These are phyloP conservation scores for Haemorhous mexicanus DNA, from an alignment of 2,113 vertebrate genomes.

Conservation along the genomic window DNA sequence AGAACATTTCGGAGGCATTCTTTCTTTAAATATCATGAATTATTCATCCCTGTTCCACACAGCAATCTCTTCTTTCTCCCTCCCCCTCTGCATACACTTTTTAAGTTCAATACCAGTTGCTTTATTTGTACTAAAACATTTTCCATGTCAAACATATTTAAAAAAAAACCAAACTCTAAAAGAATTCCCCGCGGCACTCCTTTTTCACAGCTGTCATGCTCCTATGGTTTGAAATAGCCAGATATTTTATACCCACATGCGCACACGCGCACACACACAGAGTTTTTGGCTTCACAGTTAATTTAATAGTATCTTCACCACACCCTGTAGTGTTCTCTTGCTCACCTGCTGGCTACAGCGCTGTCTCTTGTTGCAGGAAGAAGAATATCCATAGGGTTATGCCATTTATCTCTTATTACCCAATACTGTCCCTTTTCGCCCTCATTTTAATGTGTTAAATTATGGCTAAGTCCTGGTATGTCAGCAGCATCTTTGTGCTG, in stretches of 20 bases:
- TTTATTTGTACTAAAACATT: constrained; percentile 98
- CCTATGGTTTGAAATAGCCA: constrained; percentile 84
- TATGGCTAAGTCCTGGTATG: constrained; percentile 23
- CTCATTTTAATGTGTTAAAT: constrained; percentile 11
- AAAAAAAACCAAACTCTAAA: constrained; percentile 81
- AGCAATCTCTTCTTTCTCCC: constrained; percentile 70
- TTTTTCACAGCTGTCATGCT: constrained; percentile 94
- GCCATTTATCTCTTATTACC: constrained; percentile 16
- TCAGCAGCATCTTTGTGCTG: constrained; percentile 2
- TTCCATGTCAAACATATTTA: constrained; percentile 89
- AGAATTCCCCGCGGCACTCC: constrained; percentile 89
- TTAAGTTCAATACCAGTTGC: constrained; percentile 90
- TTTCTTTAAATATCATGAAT: constrained; percentile 93
- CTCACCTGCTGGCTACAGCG: constrained; percentile 82
- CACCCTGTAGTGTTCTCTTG: constrained; percentile 78
- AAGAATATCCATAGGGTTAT: constrained; percentile 34
- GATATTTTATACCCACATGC: background rate
- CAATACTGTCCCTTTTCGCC: background rate
- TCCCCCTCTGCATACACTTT: constrained; percentile 68
- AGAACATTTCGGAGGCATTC: constrained; percentile 78
- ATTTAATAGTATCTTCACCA: constrained; percentile 86
- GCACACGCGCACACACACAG: background rate
- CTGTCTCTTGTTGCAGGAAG: constrained; percentile 64
- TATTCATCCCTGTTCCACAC: constrained; percentile 83
- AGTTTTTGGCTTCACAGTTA: constrained; percentile 78